Evolutionary conservation across 2,888 invertebrate genomes (phyloP), one percentile per base, ranked within the genome.

Genomic region (Meghimatium bilineatum): DNA sequence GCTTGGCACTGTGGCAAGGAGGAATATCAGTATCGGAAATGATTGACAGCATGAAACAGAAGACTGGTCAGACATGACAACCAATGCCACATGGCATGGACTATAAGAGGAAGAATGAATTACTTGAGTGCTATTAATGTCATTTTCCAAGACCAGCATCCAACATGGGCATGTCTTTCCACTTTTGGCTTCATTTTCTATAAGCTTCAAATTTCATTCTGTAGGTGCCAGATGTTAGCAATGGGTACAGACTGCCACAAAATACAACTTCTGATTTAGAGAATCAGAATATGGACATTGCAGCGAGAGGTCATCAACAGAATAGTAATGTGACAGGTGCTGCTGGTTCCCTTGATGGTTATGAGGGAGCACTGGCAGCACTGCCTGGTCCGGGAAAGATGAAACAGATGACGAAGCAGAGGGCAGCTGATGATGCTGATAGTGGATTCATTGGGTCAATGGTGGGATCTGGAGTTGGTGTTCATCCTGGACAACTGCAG

Each of bases 381-480:
- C 83, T 90, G 52, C 90, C 91, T 12, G 90, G 90, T n/a, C 90
- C 91, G 1, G 90, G 90, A 12, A 90, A 89, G 80, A 89, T 91
- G 80, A 91, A 91, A 81, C 90, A 91, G 88, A 89, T 90, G 90
- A 90, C 90, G 17, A 89, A 88, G 56, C 89, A 90, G 69, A 80
- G 89, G 44, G 90, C 89, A 0, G 88, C 88, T 5, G 88, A 87
- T 76, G 91, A 91, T 86, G 89, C 90, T 36, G 91, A 91, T 87
- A 91, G 91, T 87, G 91, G 91, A 17, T 91, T 91, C 79, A 89
- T 91, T 80, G 91, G 91, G 8, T 91, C 91, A 26, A 88, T 91
- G 86, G 91, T 91, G 32, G 90, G 90, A 83, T 89, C 90, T 83
- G 91, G 89, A 82, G 90, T 89, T 1, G 87, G 79, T 74, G 72